phyloP scores from a whole-genome alignment of 2,888 invertebrate genomes.

The Dicyrtoma fusca region DNA sequence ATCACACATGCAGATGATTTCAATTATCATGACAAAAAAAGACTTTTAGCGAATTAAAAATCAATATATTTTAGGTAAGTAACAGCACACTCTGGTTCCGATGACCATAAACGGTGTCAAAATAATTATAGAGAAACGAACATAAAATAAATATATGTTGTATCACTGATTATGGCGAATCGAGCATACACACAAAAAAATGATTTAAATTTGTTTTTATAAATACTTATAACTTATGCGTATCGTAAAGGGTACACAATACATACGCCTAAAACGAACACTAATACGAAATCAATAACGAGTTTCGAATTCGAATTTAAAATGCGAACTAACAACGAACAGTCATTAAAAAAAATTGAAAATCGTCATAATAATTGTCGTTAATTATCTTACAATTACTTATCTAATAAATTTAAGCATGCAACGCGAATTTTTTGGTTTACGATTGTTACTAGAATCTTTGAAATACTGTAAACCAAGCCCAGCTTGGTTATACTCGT shows the following conservation, averaged over 20 bases:
- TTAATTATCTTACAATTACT: neutral
- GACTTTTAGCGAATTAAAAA: no score
- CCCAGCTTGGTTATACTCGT: conserved; percentile 23
- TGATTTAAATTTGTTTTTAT: neutral
- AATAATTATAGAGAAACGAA: no score
- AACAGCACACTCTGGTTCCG: no score
- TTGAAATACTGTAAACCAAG: conserved; percentile 12
- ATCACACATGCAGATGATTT: no score
- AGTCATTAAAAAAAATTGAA: neutral
- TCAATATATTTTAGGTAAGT: no score
- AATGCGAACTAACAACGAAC: neutral
- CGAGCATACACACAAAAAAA: neutral
- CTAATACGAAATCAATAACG: neutral
- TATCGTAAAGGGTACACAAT: neutral
- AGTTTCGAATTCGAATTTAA: no score
- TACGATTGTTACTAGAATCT: conserved; percentile 8
- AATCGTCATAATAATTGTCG: neutral
- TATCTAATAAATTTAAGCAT: neutral
- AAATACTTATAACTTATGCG: neutral
- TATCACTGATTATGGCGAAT: no score
- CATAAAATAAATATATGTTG: no score
- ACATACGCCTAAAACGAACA: neutral
- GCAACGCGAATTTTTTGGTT: conserved; percentile 8
- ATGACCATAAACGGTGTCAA: no score
- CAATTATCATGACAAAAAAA: no score